Base-by-base conservation (phyloP, 2,888 invertebrate genomes). In the Spilarctia lutea region DNA sequence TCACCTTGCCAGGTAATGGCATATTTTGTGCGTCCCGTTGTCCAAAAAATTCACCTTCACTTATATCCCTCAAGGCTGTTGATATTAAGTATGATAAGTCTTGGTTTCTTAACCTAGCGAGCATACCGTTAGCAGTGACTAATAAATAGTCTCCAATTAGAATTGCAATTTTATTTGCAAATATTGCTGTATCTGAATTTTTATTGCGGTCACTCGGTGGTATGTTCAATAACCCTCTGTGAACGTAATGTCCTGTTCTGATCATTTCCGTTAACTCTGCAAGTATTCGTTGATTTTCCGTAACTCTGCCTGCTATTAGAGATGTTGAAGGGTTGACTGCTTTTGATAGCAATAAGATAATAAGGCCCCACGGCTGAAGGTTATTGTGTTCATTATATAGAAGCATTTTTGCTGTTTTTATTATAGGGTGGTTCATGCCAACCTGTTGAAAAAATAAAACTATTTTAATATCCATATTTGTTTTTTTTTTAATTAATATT, bases 161-260 rank as follows among this genome's bases (percentile, higher is more conserved):
- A 20, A 98, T 96, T 0, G 98, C 98, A 85, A 99, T 98, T 96
- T 98, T 98, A 90, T 98, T 98, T 0, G 98, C 98, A 91, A 98
- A 98, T 88, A 97, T 96, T 94, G 98, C 97, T 75, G 98, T 97
- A 68, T 97, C 97, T 45, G 96, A 94, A 72, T 96, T 96, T 35
- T 95, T 93, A 24, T 94, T 89, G 82, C 96, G 93, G 60, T 96
- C 93, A 83, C 96, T 96, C 2, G 87, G 73, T 0, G 93, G 90
- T 81, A 95, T 91, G 80, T 96, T 96, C n/a, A 96, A 83, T 11
- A 96, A 79, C 2, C 96, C 97, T 91, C 97, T 96, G 91, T 99
- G 99, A 20, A 98, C 97, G 66, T 98, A 96, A 88, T 98, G 97
- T 72, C 98, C 98, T 0, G 98, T 98, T 81, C 98, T 96, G 77